Base-by-base conservation (phyloP, 2,113 vertebrate species). In the Cyphomyrus plagiostoma region DNA sequence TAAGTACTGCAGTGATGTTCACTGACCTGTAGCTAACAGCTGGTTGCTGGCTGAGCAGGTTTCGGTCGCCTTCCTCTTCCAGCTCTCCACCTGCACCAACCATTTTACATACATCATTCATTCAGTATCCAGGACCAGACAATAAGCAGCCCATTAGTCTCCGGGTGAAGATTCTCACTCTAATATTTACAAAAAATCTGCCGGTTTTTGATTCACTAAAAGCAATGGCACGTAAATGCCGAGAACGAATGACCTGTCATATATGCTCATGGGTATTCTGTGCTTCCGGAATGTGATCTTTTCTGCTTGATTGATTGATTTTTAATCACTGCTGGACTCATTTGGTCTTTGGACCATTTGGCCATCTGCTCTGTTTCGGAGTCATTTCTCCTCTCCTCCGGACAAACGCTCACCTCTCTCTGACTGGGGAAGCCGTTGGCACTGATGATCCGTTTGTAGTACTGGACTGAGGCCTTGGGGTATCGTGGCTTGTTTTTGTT, bases 401-500 rank as follows among this genome's bases (percentile, higher is more conserved):
- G 23, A 17, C 19, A 0, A 4, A 74, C 13, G 86, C 91, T 94
- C 91, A 98, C 98, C 97, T 99, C 97, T 96, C 94, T 96, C 91
- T 95, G 93, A 91, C 95, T 97, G 82, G 97, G 98, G 92, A 99
- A 98, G 91, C 98, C 98, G 35, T 98, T 98, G 90, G 95, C 96
- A 83, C 91, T 93, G 93, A 98, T 97, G 77, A 99, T 94, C 82
- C 94, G 96, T 92, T 96, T 98, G 88, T 98, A 98, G 90, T 96
- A 99, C 46, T 97, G 95, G 90, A 94, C 97, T 0, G 98, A 99
- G 66, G 97, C 97, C 94, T 99, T 99, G 88, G 98, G 97, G 88
- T 98, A 97, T 35, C 97, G 96, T 0, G 97, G 96, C 90, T 97
- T 98, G 92, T 97, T 96, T 94, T 96, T 97, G 92, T 94, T 95